Percentiles rank a stretch among this genome's conserved stretches.
These are phyloP conservation scores for Podarcis raffonei DNA, from an alignment of 2,113 vertebrate species.

Conservation along the genomic window DNA sequence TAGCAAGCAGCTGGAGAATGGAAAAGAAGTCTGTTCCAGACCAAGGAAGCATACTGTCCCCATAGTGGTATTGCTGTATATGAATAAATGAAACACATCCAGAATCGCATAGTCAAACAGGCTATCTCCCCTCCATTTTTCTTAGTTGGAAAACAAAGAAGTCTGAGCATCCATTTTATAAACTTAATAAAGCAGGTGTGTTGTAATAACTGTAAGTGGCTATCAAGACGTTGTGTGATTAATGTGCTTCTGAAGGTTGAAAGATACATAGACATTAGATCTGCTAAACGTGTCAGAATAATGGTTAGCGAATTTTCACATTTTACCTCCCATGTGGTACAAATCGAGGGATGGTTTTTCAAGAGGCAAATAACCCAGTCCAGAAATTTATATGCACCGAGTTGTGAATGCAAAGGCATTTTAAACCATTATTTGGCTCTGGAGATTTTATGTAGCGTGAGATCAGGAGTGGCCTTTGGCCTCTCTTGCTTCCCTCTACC, in stretches of 20 bases:
- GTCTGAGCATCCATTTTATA: background rate
- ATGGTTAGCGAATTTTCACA: background rate
- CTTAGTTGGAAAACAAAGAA: background rate
- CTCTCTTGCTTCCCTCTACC: background rate
- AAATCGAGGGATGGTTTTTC: background rate
- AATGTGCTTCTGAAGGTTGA: rapidly evolving
- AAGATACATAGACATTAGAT: background rate
- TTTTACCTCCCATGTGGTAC: background rate
- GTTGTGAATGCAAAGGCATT: background rate
- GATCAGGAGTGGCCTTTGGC: background rate
- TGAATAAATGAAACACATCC: conserved; percentile 26
- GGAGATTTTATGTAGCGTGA: background rate
- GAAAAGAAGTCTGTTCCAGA: conserved; percentile 19
- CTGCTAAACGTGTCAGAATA: background rate
- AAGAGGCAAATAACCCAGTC: background rate
- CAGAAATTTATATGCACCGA: too few relatives aligned
- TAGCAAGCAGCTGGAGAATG: conserved; percentile 10
- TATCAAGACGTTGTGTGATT: background rate
- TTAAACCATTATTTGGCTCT: background rate
- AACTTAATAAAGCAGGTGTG: rapidly evolving
- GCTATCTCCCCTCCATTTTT: background rate
- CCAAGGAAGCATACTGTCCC: conserved; percentile 26
- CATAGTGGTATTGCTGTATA: background rate
- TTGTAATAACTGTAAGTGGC: background rate
- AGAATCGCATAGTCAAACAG: background rate